Percentiles rank a stretch among this genome's conserved stretches.
Evolutionary conservation across 2,797 vertebrate genomes (phyloP).

Genomic region (Enteromius trimaculatus): DNA sequence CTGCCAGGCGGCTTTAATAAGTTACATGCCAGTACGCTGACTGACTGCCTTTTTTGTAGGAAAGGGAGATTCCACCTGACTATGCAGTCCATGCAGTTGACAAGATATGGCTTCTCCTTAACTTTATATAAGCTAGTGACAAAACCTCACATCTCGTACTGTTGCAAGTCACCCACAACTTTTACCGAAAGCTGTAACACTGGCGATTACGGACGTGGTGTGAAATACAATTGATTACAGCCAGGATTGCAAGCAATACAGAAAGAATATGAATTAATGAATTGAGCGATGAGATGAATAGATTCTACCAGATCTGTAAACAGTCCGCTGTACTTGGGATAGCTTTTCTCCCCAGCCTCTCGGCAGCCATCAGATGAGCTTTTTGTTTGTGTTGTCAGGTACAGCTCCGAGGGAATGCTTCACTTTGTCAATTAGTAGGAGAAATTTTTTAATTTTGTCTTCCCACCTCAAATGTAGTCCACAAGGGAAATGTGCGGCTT

Average conservation of each 20-base stretch:
- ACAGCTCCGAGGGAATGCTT: slow-evolving; percentile 64
- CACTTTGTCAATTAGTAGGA: slow-evolving; percentile 77
- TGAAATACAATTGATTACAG: neutral
- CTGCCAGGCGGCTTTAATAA: neutral
- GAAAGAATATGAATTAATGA: neutral
- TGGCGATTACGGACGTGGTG: neutral
- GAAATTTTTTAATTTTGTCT: slow-evolving; percentile 79
- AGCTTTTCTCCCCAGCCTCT: slow-evolving; percentile 22
- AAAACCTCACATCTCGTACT: neutral
- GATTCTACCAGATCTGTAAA: slow-evolving; percentile 33
- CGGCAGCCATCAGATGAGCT: slow-evolving; percentile 50
- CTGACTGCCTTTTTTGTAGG: neutral
- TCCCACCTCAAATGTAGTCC: slow-evolving; percentile 77
- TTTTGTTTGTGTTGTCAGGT: slow-evolving; percentile 71
- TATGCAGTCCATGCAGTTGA: neutral
- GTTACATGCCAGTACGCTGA: neutral
- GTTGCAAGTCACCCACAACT: neutral
- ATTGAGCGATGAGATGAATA: slow-evolving; percentile 1
- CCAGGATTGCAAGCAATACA: neutral
- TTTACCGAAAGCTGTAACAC: neutral
- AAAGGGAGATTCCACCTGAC: neutral
- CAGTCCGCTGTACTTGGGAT: slow-evolving; percentile 10
- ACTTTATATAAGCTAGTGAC: neutral
- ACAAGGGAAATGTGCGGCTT: slow-evolving; percentile 82
- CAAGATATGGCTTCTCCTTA: neutral